phyloP scores from a whole-genome alignment of 1,140 invertebrate genomes.

The Tetragonula clypearis region DNA sequence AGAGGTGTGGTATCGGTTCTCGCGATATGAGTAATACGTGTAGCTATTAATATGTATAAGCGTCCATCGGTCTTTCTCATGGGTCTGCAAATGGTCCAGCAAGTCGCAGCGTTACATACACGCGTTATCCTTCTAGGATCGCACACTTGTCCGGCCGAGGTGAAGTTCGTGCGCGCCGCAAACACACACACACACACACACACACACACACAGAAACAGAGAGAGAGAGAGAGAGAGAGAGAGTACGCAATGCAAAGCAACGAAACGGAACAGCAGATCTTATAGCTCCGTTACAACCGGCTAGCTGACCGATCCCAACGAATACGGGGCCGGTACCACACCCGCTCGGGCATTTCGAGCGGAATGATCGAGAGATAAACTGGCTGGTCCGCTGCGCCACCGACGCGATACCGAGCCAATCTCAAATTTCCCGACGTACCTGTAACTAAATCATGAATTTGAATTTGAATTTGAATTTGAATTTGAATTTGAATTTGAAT shows the following conservation, averaged over 20 bases:
- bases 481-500: too few species aligned
- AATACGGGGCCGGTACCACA: slow-evolving; percentile 63
- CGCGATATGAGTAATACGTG: slow-evolving; percentile 15
- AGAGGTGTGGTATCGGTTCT: neutral
- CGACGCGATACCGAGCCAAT: slow-evolving; percentile 41
- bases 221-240: neutral
- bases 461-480: slow-evolving; percentile 20
- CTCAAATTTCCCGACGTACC: slow-evolving; percentile 27
- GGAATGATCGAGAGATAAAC: slow-evolving; percentile 69
- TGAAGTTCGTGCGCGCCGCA: slow-evolving; percentile 13
- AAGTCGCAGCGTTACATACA: slow-evolving; percentile 5
- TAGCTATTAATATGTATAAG: slow-evolving; percentile 52
- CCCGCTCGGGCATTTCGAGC: slow-evolving; percentile 69
- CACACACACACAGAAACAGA: too few species aligned
- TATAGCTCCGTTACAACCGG: slow-evolving; percentile 69
- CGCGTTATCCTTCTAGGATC: slow-evolving; percentile 62
- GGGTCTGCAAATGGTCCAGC: slow-evolving; percentile 51
- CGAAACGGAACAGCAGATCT: slow-evolving; percentile 70
- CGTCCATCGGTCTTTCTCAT: slow-evolving; percentile 26
- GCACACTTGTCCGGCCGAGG: slow-evolving; percentile 56
- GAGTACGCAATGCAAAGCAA: slow-evolving; percentile 65
- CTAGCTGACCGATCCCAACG: slow-evolving; percentile 67
- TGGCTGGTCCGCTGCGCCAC: slow-evolving; percentile 44
- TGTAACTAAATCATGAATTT: slow-evolving; percentile 41
- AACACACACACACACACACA: too few species aligned